Base-by-base conservation (phyloP, 2,888 invertebrate species). In the Harmothoe impar region DNA sequence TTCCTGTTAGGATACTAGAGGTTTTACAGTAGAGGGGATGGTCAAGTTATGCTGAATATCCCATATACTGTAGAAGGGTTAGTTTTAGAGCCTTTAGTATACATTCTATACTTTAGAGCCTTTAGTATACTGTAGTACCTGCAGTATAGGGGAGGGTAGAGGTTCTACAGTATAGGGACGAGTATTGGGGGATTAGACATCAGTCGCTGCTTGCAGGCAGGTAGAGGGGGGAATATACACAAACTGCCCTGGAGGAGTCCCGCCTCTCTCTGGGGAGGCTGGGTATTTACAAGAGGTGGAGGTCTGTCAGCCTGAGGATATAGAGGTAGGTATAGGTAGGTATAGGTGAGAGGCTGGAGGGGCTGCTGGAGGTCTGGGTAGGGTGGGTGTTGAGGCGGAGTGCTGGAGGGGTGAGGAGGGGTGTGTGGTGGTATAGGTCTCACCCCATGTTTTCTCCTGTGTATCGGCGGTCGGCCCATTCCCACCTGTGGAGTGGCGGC, bases 401-500 rank as follows among this genome's bases (percentile, higher is more conserved):
- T 25, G 62, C 62, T 62, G 62, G 62, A 15, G 20, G 62, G 62
- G 62, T n/a, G 62, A 25, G 62, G 25, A 68, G 68, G 77, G 77
- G 77, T 31, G 77, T 72, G 25, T 25, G 72, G 25, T 15, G 5
- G 3, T 10, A 43, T 43, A 3, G 5, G 5, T 3, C 43, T 43
- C 43, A 3, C 10, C 23, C 7, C 20, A 15, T 62, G 62, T 62
- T 62, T 62, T 25, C 72, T 72, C 72, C 72, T n/a, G 72, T 72
- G 72, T 72, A 72, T 72, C 72, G 25, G 62, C 72, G 72, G 72
- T 25, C 72, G 72, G 72, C 23, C 62, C 25, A 72, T 72, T 72
- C 72, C 72, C 72, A 72, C 72, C 72, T 72, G 72, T 72, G 72
- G 72, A 72, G 72, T 25, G 62, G 62, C n/a, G 72, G 31, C 72